Evolutionary conservation across 2,797 vertebrate genomes (phyloP).

Genomic region (Syngnathus rostellatus): DNA sequence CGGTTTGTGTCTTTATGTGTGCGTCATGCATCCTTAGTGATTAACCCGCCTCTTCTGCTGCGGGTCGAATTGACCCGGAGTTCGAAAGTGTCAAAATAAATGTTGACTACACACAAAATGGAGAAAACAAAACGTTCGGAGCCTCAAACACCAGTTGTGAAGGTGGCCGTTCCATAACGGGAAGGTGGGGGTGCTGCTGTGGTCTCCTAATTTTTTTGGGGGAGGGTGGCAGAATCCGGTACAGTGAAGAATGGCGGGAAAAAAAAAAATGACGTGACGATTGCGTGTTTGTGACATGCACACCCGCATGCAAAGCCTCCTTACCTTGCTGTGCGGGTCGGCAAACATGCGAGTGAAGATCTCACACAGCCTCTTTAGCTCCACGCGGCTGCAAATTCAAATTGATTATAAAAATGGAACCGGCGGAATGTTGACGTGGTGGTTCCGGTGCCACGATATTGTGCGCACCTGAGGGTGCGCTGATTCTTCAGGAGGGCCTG

Average conservation of each 20-base stretch:
- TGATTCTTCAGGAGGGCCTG: slow-evolving; percentile 90
- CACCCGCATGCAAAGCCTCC: slow-evolving; percentile 52
- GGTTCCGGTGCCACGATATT: not conserved
- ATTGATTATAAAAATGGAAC: not conserved
- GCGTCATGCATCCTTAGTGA: not conserved
- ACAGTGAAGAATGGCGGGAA: slow-evolving; percentile 55
- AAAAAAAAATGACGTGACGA: slow-evolving; percentile 45
- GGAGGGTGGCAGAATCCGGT: slow-evolving; percentile 75
- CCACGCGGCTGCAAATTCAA: slow-evolving; percentile 77
- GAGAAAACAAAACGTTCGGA: too few species aligned
- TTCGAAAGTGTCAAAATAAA: too few species aligned
- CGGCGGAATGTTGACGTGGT: not conserved
- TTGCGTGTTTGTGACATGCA: slow-evolving; percentile 28
- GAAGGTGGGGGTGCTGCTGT: slow-evolving; percentile 7
- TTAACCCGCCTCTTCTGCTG: not conserved
- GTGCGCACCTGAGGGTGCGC: slow-evolving; percentile 80
- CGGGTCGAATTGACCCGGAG: not conserved
- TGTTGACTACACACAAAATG: too few species aligned
- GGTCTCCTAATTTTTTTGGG: not conserved
- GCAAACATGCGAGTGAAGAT: slow-evolving; percentile 99
- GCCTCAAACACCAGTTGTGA: not conserved
- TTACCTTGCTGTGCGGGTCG: slow-evolving; percentile 96
- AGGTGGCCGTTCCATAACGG: not conserved
- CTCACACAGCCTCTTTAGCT: slow-evolving; percentile 95
- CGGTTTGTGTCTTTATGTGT: slow-evolving; percentile 22